Conservation (phyloP, 2,888 invertebrate species). For the Stenichneumon culpator region DNA sequence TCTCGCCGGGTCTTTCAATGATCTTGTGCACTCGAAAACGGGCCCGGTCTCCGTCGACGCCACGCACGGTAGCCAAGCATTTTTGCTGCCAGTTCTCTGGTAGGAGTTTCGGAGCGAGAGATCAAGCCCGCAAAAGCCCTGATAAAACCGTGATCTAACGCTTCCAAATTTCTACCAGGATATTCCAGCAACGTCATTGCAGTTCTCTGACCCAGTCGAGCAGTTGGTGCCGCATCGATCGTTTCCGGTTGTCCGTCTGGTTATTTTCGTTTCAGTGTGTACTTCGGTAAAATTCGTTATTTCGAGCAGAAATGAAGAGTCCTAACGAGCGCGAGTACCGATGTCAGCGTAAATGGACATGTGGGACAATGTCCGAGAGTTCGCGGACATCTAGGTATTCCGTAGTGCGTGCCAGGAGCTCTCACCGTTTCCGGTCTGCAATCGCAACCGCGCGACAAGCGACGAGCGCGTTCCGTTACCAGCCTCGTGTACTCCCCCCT, state of each 20-base stretch:
- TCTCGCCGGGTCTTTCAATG: background rate
- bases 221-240: too few relatives aligned
- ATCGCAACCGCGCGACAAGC: slow-evolving; percentile 39
- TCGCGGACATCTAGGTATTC: slow-evolving; percentile 79
- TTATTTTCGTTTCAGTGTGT: too few relatives aligned
- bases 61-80: slow-evolving; percentile 49
- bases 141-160: too few relatives aligned
- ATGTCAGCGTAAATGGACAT: slow-evolving; percentile 73
- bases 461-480: slow-evolving; percentile 75
- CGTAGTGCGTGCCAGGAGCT: slow-evolving; percentile 69
- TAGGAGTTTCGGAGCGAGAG: background rate
- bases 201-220: too few relatives aligned
- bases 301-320: too few relatives aligned
- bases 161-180: too few relatives aligned
- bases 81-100: background rate
- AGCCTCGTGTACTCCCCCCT: slow-evolving; percentile 5
- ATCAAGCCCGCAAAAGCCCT: too few relatives aligned
- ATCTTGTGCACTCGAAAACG: slow-evolving; percentile 46
- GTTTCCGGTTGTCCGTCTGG: too few relatives aligned
- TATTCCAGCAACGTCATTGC: too few relatives aligned
- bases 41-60: slow-evolving; percentile 38
- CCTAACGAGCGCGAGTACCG: background rate
- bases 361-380: slow-evolving; percentile 75
- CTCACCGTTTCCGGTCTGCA: slow-evolving; percentile 78
- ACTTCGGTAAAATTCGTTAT: too few relatives aligned